Evolutionary conservation across 2,113 vertebrate genomes (phyloP).

Genomic region (Centrocercus urophasianus): DNA sequence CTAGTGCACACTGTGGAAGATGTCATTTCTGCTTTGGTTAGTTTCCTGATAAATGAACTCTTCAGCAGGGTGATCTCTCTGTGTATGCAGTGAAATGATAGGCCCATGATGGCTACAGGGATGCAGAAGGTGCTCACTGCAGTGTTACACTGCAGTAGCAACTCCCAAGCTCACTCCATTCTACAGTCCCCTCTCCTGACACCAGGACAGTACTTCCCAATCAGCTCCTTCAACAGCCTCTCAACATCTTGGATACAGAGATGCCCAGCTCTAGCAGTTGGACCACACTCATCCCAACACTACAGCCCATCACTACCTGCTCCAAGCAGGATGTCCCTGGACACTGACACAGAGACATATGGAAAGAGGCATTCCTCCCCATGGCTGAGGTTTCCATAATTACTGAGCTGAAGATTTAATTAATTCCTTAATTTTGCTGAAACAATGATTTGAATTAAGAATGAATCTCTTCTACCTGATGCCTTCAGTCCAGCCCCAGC

Average conservation of each 20-base stretch:
- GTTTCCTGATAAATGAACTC: background rate
- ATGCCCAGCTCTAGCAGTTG: background rate
- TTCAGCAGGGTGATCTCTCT: background rate
- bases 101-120: accelerated
- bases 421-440: slow-evolving; percentile 6
- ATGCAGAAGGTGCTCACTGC: background rate
- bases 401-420: slow-evolving; percentile 23
- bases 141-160: accelerated
- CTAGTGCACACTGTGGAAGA: background rate
- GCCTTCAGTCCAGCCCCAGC: background rate
- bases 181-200: background rate
- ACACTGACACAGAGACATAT: background rate
- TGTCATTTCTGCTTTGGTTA: background rate
- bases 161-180: background rate
- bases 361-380: background rate
- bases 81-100: accelerated
- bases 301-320: background rate
- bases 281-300: background rate
- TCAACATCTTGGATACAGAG: background rate
- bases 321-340: background rate
- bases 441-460: background rate
- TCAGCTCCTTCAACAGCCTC: background rate
- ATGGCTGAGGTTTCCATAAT: background rate
- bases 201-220: background rate
- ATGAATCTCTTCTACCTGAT: background rate